Conservation (phyloP, 1,140 invertebrate genomes). For the Caenorhabditis remanei region DNA sequence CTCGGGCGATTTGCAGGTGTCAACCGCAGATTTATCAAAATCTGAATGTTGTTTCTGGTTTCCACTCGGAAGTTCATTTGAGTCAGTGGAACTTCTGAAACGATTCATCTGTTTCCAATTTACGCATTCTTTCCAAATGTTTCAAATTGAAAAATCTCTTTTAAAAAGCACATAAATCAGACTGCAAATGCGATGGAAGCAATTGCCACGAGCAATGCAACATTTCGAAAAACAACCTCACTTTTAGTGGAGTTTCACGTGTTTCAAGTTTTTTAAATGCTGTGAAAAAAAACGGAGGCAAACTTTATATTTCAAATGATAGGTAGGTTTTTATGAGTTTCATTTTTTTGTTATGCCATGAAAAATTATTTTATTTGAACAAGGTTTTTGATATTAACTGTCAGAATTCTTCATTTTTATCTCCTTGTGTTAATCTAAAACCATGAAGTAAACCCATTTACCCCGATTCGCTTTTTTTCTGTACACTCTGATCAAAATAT, state of each 20-base stretch:
- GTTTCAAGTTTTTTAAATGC: not conserved
- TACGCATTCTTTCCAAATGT: slow-evolving; percentile 22
- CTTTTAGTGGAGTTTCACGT: slow-evolving; percentile 27
- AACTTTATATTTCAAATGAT: too few species aligned
- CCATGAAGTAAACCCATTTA: too few species aligned
- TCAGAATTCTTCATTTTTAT: too few species aligned
- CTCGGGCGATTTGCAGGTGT: slow-evolving; percentile 52
- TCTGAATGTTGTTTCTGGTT: slow-evolving; percentile 47
- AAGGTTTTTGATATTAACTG: too few species aligned
- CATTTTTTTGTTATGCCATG: too few species aligned
- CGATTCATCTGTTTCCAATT: slow-evolving; percentile 20
- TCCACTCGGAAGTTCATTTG: not conserved
- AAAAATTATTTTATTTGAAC: too few species aligned
- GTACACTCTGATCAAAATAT: too few species aligned
- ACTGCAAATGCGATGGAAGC: slow-evolving; percentile 36
- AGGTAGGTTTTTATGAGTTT: too few species aligned
- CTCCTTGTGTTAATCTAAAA: too few species aligned
- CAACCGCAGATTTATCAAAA: slow-evolving; percentile 54
- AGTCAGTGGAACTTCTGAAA: not conserved
- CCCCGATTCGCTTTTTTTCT: too few species aligned
- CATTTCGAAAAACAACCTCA: slow-evolving; percentile 34
- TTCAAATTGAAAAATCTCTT: not conserved
- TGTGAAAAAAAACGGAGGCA: not conserved
- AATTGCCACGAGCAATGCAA: slow-evolving; percentile 37
- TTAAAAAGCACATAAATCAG: slow-evolving; percentile 47